Evolutionary conservation across 2,797 vertebrate genomes (phyloP).

Genomic region (Hydrocynus forskahlii): DNA sequence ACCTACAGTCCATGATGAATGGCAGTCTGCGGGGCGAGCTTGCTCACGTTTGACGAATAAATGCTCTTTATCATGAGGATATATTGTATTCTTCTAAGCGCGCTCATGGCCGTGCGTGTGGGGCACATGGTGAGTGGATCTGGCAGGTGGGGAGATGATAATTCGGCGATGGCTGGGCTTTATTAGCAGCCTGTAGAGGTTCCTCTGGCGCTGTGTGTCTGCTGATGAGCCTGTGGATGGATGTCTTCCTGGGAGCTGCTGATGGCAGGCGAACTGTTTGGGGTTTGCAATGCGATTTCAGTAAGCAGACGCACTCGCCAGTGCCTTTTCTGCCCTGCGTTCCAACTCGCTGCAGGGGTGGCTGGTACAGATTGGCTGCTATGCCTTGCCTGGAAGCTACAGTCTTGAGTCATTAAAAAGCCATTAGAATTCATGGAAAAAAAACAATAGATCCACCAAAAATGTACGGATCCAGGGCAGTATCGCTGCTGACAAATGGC

Average conservation of each 20-base stretch:
- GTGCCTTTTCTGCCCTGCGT: slow-evolving; percentile 21
- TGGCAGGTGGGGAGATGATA: slow-evolving; percentile 42
- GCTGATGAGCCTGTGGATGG: slow-evolving; percentile 50
- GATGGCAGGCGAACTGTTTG: slow-evolving; percentile 5
- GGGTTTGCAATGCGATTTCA: slow-evolving; percentile 26
- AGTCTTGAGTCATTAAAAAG: slow-evolving; percentile 73
- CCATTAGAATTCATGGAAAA: slow-evolving; percentile 68
- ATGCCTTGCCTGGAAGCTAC: slow-evolving; percentile 70
- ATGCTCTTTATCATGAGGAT: slow-evolving; percentile 41
- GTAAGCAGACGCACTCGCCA: slow-evolving; percentile 30
- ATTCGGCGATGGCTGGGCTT: slow-evolving; percentile 41
- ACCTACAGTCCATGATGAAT: slow-evolving; percentile 42
- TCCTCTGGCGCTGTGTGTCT: slow-evolving; percentile 46
- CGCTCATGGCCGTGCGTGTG: neutral
- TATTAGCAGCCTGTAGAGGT: slow-evolving; percentile 35
- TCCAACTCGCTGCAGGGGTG: slow-evolving; percentile 57
- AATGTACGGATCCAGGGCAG: neutral
- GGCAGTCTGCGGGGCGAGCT: slow-evolving; percentile 24
- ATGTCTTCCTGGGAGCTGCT: slow-evolving; percentile 37
- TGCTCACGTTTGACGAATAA: slow-evolving; percentile 39
- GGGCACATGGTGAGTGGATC: slow-evolving; percentile 13
- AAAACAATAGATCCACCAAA: neutral
- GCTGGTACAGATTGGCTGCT: slow-evolving; percentile 56
- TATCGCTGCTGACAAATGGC: slow-evolving; percentile 7
- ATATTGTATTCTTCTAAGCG: slow-evolving; percentile 21